Evolutionary conservation across 1,140 invertebrate genomes (phyloP).

Genomic region (Plectus sambesii): DNA sequence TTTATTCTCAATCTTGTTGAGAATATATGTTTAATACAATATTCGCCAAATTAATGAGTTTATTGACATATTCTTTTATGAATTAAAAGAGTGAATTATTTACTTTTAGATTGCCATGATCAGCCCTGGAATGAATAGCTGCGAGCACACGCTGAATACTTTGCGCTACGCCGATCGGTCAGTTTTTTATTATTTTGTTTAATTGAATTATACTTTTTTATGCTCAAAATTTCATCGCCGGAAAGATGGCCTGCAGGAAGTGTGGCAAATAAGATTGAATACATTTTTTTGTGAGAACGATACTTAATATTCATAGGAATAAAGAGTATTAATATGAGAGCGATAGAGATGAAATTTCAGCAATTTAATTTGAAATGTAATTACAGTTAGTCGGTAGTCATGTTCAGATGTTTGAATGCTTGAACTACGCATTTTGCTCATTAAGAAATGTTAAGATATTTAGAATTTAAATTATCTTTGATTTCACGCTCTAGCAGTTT

Average conservation of each 20-base stretch:
- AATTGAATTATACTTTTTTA: slow-evolving; percentile 1
- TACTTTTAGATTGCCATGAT: slow-evolving; percentile 79
- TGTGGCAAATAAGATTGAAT: background rate
- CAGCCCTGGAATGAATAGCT: slow-evolving; percentile 80
- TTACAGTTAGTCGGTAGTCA: background rate
- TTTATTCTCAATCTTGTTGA: background rate
- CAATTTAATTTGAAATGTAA: background rate
- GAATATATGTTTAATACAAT: slow-evolving; percentile 7
- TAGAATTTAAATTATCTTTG: background rate
- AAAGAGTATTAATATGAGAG: background rate
- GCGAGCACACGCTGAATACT: slow-evolving; percentile 94
- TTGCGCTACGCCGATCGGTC: slow-evolving; percentile 67
- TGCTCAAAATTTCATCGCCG: background rate
- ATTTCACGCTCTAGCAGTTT: background rate
- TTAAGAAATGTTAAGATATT: background rate
- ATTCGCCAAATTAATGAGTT: slow-evolving; percentile 6
- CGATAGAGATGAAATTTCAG: too few species aligned
- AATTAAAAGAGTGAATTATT: slow-evolving; percentile 3
- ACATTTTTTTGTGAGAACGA: background rate
- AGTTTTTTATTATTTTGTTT: background rate
- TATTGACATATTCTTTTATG: slow-evolving; percentile 11
- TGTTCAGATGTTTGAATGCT: too few species aligned
- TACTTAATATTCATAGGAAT: background rate
- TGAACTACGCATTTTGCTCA: background rate
- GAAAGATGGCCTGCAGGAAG: background rate